Conservation (phyloP, 2,797 vertebrate species). For the Acrocephalus scirpaceus region DNA sequence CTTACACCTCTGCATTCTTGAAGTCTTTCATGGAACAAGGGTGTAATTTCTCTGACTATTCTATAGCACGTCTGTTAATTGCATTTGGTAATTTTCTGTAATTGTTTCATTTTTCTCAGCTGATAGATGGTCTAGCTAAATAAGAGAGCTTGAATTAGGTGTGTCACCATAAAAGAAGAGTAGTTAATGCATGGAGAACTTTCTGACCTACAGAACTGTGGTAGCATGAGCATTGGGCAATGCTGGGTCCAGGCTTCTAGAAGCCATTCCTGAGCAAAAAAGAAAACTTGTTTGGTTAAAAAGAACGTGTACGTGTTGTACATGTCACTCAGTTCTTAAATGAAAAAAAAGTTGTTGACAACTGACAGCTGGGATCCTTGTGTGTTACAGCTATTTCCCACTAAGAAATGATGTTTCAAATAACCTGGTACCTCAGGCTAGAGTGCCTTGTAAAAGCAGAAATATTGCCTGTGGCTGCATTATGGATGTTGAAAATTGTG, state of each 20-base stretch:
- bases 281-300: background rate
- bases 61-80: background rate
- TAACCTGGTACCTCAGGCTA: background rate
- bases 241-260: background rate
- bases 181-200: background rate
- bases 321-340: background rate
- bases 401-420: background rate
- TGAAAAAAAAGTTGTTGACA: background rate
- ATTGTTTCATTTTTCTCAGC: background rate
- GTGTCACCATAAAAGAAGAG: background rate
- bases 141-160: background rate
- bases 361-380: background rate
- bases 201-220: background rate
- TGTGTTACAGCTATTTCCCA: background rate
- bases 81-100: background rate
- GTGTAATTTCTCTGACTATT: background rate
- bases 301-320: accelerated
- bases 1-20: background rate
- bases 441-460: background rate
- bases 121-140: background rate
- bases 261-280: background rate
- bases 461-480: background rate
- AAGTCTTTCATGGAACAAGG: background rate
- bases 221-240: background rate
- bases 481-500: background rate